A percentile compares a stretch with the other conserved stretches of the same genome.
These are phyloP conservation scores for Merluccius polli DNA, from an alignment of 2,797 vertebrate species.

Conservation along the genomic window DNA sequence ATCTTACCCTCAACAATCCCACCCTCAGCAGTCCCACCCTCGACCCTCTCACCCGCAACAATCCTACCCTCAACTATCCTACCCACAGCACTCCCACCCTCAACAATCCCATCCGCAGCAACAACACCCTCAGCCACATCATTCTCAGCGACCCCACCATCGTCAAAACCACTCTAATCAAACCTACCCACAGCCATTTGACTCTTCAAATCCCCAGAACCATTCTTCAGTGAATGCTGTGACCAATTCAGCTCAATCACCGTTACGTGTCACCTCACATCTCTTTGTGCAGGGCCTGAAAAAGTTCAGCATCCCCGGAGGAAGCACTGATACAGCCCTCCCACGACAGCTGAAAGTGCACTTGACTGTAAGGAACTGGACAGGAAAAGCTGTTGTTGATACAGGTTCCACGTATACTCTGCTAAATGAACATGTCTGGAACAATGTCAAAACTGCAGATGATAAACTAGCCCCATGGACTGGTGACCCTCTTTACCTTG, in stretches of 20 bases:
- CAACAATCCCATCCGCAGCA: too few relatives aligned
- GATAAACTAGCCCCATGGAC: background rate
- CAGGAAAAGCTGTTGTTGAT: conserved; percentile 9
- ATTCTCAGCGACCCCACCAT: too few relatives aligned
- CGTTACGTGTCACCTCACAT: too few relatives aligned
- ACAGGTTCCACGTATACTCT: conserved; percentile 10
- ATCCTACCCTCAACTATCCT: too few relatives aligned
- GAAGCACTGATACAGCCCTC: background rate
- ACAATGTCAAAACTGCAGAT: background rate
- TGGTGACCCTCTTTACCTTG: background rate
- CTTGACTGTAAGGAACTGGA: too few relatives aligned
- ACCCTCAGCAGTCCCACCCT: background rate
- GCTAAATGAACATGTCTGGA: conserved; percentile 5
- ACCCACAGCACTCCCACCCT: too few relatives aligned
- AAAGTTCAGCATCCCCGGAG: background rate
- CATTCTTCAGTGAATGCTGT: background rate
- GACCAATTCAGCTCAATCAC: too few relatives aligned
- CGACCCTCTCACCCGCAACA: background rate
- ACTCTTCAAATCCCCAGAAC: background rate
- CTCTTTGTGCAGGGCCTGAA: too few relatives aligned
- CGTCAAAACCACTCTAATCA: too few relatives aligned
- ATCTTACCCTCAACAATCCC: too few relatives aligned
- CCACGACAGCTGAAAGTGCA: conserved; percentile 13
- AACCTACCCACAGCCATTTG: too few relatives aligned
- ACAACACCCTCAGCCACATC: too few relatives aligned